These are phyloP conservation scores for Dascyllus trimaculatus DNA, from an alignment of 2,113 vertebrate species.

Conservation along the genomic window DNA sequence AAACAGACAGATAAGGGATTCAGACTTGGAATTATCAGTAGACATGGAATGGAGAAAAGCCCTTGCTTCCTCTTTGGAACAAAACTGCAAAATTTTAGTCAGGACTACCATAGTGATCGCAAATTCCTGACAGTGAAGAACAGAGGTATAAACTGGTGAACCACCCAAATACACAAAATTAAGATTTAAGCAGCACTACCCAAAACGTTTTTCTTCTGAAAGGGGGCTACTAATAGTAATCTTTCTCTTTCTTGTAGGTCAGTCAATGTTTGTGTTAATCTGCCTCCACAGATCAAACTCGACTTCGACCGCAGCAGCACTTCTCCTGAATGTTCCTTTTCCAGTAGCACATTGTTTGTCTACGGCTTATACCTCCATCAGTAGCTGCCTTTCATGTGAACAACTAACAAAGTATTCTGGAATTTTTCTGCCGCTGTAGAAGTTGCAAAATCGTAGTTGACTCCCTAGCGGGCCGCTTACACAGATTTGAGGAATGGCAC, in stretches of 20 bases:
- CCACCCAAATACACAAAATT: neutral
- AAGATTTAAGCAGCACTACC: constrained; percentile 12
- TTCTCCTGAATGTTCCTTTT: constrained; percentile 11
- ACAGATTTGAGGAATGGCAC: constrained; percentile 45
- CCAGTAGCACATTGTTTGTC: constrained; percentile 14
- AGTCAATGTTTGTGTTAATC: constrained; percentile 51
- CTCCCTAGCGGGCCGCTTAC: constrained; percentile 30
- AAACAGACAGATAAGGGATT: too few relatives aligned
- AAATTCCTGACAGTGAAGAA: too few relatives aligned
- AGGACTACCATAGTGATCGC: too few relatives aligned
- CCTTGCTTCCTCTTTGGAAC: too few relatives aligned
- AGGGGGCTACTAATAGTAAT: constrained; percentile 4
- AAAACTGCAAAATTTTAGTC: too few relatives aligned
- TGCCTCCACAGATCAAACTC: constrained; percentile 55
- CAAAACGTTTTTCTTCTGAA: constrained; percentile 53
- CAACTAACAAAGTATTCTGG: constrained; percentile 20
- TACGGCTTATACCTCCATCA: neutral
- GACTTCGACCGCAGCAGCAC: constrained; percentile 17
- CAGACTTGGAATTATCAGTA: too few relatives aligned
- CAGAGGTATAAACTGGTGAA: neutral
- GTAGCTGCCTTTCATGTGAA: constrained; percentile 7
- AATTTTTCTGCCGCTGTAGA: neutral
- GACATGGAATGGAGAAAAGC: too few relatives aligned
- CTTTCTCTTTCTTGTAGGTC: constrained; percentile 52
- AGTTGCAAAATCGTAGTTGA: constrained; percentile 12